Base-by-base conservation (phyloP, 1,140 invertebrate species). In the Dufourea novaeangliae region DNA sequence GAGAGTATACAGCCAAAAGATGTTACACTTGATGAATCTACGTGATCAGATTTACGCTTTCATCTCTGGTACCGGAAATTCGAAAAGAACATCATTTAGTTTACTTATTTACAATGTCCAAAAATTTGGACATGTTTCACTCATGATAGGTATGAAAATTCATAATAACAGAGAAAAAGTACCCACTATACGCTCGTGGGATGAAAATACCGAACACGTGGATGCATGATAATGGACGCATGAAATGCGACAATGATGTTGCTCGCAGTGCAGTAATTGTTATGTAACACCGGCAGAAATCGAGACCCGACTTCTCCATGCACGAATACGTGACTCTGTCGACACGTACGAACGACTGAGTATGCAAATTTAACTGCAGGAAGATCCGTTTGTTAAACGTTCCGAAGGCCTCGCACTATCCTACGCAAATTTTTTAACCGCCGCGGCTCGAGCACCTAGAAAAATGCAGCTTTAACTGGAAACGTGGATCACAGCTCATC, bases 321-420 rank as follows among this genome's bases (percentile, higher is more conserved):
- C 61, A 70, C 41, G 78, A 80, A 84, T 86, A 79, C 71, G 83
- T 80, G 81, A 80, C 78, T 74, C 11, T 44, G 66, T 77, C 29
- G 63, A 78, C 80, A 63, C 66, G 74, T 63, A 86, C 64, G 78
- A 71, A 86, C 82, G 74, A 87, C 71, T 80, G 69, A 68, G 78
- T 88, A 90, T 90, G 89, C 86, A 89, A 90, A 89, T 89, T 89
- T 90, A 88, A 89, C 72, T 88, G 81, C 88, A 89, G 89, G 88
- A 90, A 88, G 87, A 90, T 87, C 85, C 88, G 83, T 88, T 86
- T 82, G 82, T 84, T 84, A 80, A 88, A 80, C 76, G 82, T 56
- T 57, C 61, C 69, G 81, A 86, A 87, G 88, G 84, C 69, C 87
- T 87, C 79, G 63, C 62, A 39, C 32, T 59, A 34, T 72, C 56